These are phyloP conservation scores for Drosophila subsilvestris DNA, from an alignment of 2,888 invertebrate genomes.

Conservation along the genomic window DNA sequence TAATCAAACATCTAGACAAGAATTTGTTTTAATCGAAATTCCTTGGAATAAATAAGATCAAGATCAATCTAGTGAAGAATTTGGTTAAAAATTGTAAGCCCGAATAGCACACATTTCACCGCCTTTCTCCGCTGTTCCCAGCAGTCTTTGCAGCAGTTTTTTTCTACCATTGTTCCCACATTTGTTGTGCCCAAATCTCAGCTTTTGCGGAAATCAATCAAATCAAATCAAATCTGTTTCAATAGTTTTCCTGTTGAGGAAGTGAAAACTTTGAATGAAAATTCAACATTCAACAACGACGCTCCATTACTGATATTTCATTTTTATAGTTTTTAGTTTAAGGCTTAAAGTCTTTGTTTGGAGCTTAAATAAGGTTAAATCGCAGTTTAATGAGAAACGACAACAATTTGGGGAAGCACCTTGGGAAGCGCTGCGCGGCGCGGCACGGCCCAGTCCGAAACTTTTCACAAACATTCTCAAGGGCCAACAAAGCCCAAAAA, in stretches of 20 bases:
- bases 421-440: constrained; percentile 17
- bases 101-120: too few relatives aligned
- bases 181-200: constrained; percentile 10
- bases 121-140: not conserved
- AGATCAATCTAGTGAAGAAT: not conserved
- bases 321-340: constrained; percentile 35
- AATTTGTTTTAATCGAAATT: not conserved
- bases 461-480: constrained; percentile 17
- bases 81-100: too few relatives aligned
- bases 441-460: not conserved
- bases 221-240: too few relatives aligned
- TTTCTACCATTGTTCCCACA: constrained; percentile 23
- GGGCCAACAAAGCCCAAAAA: not conserved
- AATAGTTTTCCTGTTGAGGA: constrained; percentile 11
- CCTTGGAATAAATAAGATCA: not conserved
- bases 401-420: constrained; percentile 39
- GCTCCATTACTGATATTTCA: constrained; percentile 25
- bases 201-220: constrained; percentile 36
- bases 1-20: constrained; percentile 15
- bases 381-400: constrained; percentile 39
- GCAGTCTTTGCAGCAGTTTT: not conserved
- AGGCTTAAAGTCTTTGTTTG: constrained; percentile 20
- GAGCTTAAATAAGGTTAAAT: constrained; percentile 33
- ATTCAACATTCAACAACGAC: constrained; percentile 16
- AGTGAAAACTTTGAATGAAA: constrained; percentile 38